A percentile compares a stretch with the other conserved stretches of the same genome.
Conservation (phyloP, 2,888 invertebrate species). For the Alcis repandata region DNA sequence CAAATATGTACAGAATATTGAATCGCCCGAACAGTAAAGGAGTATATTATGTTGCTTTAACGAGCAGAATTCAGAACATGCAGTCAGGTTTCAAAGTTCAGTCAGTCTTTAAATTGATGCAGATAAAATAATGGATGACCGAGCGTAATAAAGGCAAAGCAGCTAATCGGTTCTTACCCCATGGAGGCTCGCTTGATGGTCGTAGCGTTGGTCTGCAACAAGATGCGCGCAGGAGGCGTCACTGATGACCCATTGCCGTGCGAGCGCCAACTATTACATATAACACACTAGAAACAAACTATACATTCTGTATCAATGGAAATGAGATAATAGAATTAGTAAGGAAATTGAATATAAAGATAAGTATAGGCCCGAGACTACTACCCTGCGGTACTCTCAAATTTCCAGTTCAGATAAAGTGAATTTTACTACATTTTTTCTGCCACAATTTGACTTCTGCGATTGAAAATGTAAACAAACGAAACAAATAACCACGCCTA, state of each 20-base stretch:
- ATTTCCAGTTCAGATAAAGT: neutral
- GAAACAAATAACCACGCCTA: neutral
- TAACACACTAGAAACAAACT: neutral
- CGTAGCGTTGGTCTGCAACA: conserved; percentile 73
- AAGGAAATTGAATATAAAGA: neutral
- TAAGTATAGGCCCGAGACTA: neutral
- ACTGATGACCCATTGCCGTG: conserved; percentile 54
- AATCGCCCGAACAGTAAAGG: too few species aligned
- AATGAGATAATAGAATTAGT: too few species aligned
- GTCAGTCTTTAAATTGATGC: too few species aligned
- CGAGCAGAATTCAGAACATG: too few species aligned
- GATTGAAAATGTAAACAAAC: neutral
- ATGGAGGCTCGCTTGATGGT: conserved; percentile 77
- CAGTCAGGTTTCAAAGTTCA: too few species aligned
- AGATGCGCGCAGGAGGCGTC: conserved; percentile 65
- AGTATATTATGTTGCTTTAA: too few species aligned
- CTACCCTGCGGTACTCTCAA: neutral
- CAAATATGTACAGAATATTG: too few species aligned
- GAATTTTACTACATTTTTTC: neutral
- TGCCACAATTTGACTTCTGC: too few species aligned
- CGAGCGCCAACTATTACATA: conserved; percentile 69
- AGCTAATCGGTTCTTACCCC: conserved; percentile 60
- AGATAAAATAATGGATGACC: too few species aligned
- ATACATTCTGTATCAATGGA: neutral
- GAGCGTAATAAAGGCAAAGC: neutral